A percentile compares a stretch with the other conserved stretches of the same genome.
These are phyloP conservation scores for Artibeus lituratus DNA, from an alignment of 2,797 vertebrate species.

Conservation along the genomic window DNA sequence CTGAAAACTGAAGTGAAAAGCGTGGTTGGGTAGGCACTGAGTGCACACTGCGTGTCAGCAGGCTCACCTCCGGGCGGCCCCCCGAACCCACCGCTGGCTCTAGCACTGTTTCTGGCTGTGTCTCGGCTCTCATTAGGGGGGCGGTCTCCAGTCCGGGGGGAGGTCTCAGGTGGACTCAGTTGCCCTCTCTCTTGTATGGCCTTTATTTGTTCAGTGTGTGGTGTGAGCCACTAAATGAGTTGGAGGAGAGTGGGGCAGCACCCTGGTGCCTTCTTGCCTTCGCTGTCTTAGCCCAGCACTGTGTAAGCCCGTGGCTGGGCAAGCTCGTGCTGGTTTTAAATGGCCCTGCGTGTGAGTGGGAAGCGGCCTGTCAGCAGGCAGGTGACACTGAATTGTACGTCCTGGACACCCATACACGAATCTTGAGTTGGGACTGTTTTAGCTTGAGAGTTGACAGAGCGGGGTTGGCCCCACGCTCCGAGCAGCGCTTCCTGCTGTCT, in stretches of 20 bases:
- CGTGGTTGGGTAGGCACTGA: neutral
- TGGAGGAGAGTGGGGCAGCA: neutral
- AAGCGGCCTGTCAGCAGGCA: constrained; percentile 1
- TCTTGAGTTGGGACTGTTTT: neutral
- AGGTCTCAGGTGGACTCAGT: neutral
- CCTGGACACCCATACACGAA: neutral
- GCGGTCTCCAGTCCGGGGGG: neutral
- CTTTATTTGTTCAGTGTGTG: constrained; percentile 34
- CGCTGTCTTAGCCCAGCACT: neutral
- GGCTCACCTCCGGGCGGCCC: neutral
- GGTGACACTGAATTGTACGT: neutral
- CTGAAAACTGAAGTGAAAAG: neutral
- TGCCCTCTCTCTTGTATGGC: neutral
- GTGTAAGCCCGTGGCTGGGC: neutral
- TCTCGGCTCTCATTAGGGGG: neutral
- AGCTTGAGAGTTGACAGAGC: neutral
- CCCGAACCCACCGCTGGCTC: neutral
- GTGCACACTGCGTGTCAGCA: neutral
- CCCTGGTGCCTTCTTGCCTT: constrained; percentile 14
- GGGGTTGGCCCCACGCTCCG: neutral
- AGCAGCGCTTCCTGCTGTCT: neutral
- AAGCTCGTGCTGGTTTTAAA: neutral
- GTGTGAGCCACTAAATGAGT: constrained; percentile 32
- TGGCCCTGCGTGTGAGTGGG: neutral
- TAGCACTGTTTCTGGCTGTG: neutral